phyloP scores from a whole-genome alignment of 2,888 invertebrate species.

The Limnephilus marmoratus region DNA sequence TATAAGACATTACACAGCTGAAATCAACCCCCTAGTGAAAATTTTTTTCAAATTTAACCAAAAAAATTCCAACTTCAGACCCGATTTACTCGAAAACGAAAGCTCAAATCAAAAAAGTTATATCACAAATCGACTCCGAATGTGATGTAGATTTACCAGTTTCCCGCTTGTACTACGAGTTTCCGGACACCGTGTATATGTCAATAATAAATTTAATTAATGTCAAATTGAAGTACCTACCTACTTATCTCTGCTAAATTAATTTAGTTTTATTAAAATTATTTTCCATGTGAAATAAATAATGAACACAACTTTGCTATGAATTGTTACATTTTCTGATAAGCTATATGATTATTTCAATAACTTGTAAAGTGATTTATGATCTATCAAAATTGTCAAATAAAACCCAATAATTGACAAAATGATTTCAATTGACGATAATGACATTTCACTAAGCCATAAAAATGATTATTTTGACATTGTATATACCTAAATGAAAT shows the following conservation, averaged over 20 bases:
- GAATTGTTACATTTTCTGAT: neutral
- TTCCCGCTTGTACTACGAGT: too few species aligned
- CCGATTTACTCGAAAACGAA: too few species aligned
- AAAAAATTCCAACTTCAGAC: too few species aligned
- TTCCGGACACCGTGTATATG: too few species aligned
- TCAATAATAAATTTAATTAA: too few species aligned
- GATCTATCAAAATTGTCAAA: neutral
- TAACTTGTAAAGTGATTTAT: neutral
- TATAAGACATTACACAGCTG: too few species aligned
- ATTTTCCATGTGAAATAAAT: neutral
- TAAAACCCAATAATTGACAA: neutral
- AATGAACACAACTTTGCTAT: neutral
- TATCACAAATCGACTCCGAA: too few species aligned
- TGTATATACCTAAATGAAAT: neutral
- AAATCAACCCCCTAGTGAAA: too few species aligned
- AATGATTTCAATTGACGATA: neutral
- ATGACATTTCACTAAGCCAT: neutral
- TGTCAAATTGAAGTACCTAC: neutral
- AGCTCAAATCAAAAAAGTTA: too few species aligned
- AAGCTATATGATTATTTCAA: neutral
- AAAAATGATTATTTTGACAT: neutral
- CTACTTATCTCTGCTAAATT: neutral
- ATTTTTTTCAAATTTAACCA: too few species aligned
- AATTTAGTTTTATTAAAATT: neutral
- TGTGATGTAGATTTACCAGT: too few species aligned